Conservation (phyloP, 2,113 vertebrate genomes). For the Tetrao urogallus region DNA sequence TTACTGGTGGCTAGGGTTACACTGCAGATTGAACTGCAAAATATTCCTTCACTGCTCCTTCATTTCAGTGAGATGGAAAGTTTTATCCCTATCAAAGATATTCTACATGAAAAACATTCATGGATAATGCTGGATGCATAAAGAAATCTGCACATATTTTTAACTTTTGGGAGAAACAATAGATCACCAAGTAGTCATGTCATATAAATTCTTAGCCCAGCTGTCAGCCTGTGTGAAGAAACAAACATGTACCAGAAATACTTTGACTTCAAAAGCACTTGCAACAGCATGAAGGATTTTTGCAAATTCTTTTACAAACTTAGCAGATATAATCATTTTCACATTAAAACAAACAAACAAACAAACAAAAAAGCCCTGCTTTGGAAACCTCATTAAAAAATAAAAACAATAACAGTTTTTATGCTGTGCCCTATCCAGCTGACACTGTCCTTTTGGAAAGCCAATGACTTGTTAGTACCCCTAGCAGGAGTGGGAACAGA, state of each 20-base stretch:
- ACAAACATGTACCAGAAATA: constrained; percentile 19
- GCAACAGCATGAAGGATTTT: not conserved
- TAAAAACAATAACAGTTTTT: constrained; percentile 70
- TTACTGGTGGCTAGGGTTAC: not conserved
- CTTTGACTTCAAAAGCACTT: constrained; percentile 9
- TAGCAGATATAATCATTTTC: not conserved
- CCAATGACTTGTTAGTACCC: constrained; percentile 99
- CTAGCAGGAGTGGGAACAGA: constrained; percentile 98
- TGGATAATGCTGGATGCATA: not conserved
- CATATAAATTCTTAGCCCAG: constrained; percentile 27
- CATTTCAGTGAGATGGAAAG: not conserved
- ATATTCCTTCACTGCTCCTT: constrained; percentile 14
- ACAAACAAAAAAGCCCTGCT: not conserved
- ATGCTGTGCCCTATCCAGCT: constrained; percentile 82
- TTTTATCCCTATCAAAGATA: constrained; percentile 26
- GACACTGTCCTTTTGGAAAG: constrained; percentile 95
- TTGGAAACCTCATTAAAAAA: not conserved
- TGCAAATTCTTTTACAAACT: not conserved
- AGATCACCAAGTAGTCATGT: not conserved
- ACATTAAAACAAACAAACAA: not conserved
- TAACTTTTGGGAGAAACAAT: constrained; percentile 4
- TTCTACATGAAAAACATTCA: constrained; percentile 15
- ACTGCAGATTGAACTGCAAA: constrained; percentile 12
- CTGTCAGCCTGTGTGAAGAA: not conserved
- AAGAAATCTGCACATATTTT: not conserved